A percentile compares a stretch with the other conserved stretches of the same genome.
Evolutionary conservation across 2,797 vertebrate genomes (phyloP).

Genomic region (Octomys mimax): DNA sequence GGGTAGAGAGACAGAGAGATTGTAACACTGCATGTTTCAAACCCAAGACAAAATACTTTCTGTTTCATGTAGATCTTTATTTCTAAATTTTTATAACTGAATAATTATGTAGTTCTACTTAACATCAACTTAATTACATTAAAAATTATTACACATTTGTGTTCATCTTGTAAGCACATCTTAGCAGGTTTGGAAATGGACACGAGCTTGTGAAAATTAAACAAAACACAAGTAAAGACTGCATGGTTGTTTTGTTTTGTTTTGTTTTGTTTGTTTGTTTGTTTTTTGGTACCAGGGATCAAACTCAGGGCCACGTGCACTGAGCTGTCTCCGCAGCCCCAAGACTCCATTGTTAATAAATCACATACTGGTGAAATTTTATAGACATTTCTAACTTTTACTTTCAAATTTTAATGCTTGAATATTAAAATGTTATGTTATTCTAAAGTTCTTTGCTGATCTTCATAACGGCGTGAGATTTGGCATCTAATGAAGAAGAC

Average conservation of each 20-base stretch:
- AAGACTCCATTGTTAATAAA: background rate
- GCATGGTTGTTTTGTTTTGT: background rate
- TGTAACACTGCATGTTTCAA: constrained; percentile 66
- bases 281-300: too few relatives aligned
- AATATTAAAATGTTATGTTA: background rate
- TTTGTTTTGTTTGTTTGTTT: too few relatives aligned
- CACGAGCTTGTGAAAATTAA: constrained; percentile 36
- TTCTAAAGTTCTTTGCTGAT: background rate
- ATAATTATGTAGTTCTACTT: background rate
- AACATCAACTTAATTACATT: constrained; percentile 33
- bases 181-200: background rate
- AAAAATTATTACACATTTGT: constrained; percentile 15
- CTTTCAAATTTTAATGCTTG: background rate
- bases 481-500: background rate
- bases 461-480: background rate
- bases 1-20: background rate
- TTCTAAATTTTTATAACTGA: background rate
- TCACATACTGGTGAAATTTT: background rate
- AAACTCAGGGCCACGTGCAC: too few relatives aligned
- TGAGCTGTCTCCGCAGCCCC: too few relatives aligned
- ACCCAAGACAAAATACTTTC: constrained; percentile 16
- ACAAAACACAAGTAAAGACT: background rate
- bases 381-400: background rate
- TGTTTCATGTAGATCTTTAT: background rate
- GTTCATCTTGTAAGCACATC: background rate